Evolutionary conservation across 2,888 invertebrate genomes (phyloP), one percentile per base, ranked within the genome.

Genomic region (Acholoe squamosa): DNA sequence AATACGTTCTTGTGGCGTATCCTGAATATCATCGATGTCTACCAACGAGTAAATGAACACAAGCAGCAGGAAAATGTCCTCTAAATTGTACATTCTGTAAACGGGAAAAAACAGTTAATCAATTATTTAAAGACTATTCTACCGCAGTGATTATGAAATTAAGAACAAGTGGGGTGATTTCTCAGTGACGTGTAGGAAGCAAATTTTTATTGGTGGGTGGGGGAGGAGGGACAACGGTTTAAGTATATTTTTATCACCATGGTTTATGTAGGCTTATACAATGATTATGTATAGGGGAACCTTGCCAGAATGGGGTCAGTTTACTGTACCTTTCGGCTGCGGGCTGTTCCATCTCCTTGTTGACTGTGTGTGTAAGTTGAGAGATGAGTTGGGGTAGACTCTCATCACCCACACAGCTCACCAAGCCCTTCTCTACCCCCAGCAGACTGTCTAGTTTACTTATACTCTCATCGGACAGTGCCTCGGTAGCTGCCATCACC

Each of bases 41-140:
- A 96, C 96, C 33, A 97, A 94, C 0, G 97, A 97, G 94, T 97
- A 97, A 0, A 97, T 95, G 93, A 97, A 96, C 54, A 97, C 96
- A 5, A 97, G 94, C 28, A 97, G 94, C 0, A 97, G 96, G 12
- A 97, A 95, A 0, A 97, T 95, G 94, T 97, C 97, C 28, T 90
- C 89, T 31, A 92, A 33, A 43, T 51, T 67, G 33, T 91, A 90
- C 52, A 91, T 43, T 89, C 92, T 92, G 90, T 0, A 90, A 90
- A 28, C 0, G 10, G 0, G 71, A 22, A 91, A 84, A 54, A 54
- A n/a, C n/a, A n/a, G n/a, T n/a, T n/a, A n/a, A n/a, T n/a, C n/a
- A n/a, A n/a, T n/a, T n/a, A n/a, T n/a, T n/a, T n/a, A n/a, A n/a
- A n/a, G n/a, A n/a, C n/a, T n/a, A n/a, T n/a, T n/a, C n/a, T n/a